Conservation (phyloP, 1,140 invertebrate species). For the Triops longicaudatus region DNA sequence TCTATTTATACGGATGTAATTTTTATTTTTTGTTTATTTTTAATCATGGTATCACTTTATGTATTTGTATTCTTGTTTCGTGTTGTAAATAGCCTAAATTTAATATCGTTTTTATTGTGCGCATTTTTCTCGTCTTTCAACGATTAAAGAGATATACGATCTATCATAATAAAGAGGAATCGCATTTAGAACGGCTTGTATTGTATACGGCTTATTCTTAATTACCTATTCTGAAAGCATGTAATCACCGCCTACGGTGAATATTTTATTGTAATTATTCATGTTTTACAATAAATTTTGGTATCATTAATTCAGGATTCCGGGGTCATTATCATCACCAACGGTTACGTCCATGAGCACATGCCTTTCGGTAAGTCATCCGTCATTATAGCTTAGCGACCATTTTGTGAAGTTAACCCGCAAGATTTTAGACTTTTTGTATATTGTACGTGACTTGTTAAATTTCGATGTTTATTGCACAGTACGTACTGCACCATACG, state of each 20-base stretch:
- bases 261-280: neutral
- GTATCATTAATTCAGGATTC: conserved; percentile 49
- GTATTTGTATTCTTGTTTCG: too few species aligned
- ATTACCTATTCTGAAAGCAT: too few species aligned
- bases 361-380: conserved; percentile 51
- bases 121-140: too few species aligned
- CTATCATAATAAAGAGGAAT: neutral
- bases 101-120: too few species aligned
- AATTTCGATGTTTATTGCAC: neutral
- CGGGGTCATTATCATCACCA: conserved; percentile 66
- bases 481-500: too few species aligned
- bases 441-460: neutral
- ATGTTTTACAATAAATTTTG: neutral
- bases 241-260: too few species aligned
- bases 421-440: neutral
- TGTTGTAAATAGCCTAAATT: too few species aligned
- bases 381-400: neutral
- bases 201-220: too few species aligned
- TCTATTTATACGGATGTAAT: too few species aligned
- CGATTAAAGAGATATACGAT: too few species aligned
- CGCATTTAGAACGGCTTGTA: neutral
- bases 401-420: neutral
- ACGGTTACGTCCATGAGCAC: conserved; percentile 51
- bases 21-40: too few species aligned
- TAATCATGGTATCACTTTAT: too few species aligned